A percentile compares a stretch with the other conserved stretches of the same genome.
phyloP scores from a whole-genome alignment of 2,888 invertebrate species.

The Frankliniella intonsa region DNA sequence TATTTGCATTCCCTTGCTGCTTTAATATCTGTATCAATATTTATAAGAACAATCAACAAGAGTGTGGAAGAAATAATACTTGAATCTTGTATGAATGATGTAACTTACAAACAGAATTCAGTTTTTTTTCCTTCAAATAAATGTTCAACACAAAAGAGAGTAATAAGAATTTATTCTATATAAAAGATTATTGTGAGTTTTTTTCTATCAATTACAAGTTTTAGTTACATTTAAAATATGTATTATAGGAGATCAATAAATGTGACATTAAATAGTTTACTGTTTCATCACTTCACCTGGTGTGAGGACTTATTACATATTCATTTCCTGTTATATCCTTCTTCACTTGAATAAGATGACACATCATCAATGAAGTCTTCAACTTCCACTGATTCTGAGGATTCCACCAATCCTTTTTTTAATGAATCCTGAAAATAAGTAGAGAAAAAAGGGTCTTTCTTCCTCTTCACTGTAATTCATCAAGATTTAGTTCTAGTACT shows the following conservation, averaged over 20 bases:
- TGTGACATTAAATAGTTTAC: too few relatives aligned
- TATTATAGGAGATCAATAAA: too few relatives aligned
- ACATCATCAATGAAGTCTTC: slow-evolving; percentile 41
- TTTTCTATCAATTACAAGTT: not conserved
- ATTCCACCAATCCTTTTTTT: slow-evolving; percentile 43
- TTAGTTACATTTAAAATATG: not conserved
- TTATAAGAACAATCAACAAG: slow-evolving; percentile 32
- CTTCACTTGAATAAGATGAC: not conserved
- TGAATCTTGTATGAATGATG: too few relatives aligned
- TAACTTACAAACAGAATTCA: not conserved
- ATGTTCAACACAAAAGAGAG: not conserved
- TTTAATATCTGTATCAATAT: slow-evolving; percentile 31
- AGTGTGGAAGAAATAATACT: not conserved
- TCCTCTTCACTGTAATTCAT: too few relatives aligned
- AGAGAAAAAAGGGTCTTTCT: not conserved
- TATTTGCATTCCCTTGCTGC: slow-evolving; percentile 38
- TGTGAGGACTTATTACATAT: slow-evolving; percentile 31
- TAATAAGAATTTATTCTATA: not conserved
- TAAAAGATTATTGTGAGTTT: not conserved
- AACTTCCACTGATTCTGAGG: slow-evolving; percentile 45
- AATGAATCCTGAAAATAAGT: slow-evolving; percentile 41
- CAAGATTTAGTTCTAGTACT: too few relatives aligned
- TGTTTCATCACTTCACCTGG: too few relatives aligned
- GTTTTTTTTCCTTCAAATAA: not conserved
- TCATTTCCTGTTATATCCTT: slow-evolving; percentile 36